Base-by-base conservation (phyloP, 2,797 vertebrate species). In the Xerus rutilus region DNA sequence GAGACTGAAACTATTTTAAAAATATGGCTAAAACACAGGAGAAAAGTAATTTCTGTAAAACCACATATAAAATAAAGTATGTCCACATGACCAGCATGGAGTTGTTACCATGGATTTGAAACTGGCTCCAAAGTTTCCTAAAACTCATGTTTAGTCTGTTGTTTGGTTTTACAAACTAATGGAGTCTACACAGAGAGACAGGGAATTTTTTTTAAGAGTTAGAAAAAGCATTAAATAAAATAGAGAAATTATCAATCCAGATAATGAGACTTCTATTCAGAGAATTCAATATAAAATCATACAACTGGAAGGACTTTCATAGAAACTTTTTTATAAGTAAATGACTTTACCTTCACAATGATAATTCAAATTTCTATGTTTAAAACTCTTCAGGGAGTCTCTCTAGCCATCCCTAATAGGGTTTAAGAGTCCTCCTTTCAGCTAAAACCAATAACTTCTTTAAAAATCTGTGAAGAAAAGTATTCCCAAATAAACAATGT, bases 371-470 rank as follows among this genome's bases (percentile, higher is more conserved):
- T 79, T 65, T 15, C 12, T 57, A 13, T 32, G 12, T 59, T 79
- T 73, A 72, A 78, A 85, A 59, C 25, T 23, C 69, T 82, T 28
- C 15, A 39, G 21, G 35, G 39, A 76, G 5, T 74, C 67, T 82
- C 28, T 30, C 11, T 35, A 64, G 23, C 39, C 47, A 25, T 69
- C 20, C 39, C 12, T 65, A 28, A 45, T 78, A 89, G 12, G 67
- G 64, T 21, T 73, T 77, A 84, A 91, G 72, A 30, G 32, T 54
- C 18, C 83, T 77, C 18, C 8, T 94, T 78, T 90, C 65, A 84
- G 30, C 87, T 84, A 93, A 96, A 94, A 76, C n/a, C 32, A 88
- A 18, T 72, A 89, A 65, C 8, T 84, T 94, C 39, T 81, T 62
- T 82, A 15, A 85, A 17, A 73, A 64, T 52, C 25, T 79, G 85